phyloP scores from a whole-genome alignment of 30 jellyfish, hydroid and myxozoan genomes.

The Pseudorhiza aurosa region DNA sequence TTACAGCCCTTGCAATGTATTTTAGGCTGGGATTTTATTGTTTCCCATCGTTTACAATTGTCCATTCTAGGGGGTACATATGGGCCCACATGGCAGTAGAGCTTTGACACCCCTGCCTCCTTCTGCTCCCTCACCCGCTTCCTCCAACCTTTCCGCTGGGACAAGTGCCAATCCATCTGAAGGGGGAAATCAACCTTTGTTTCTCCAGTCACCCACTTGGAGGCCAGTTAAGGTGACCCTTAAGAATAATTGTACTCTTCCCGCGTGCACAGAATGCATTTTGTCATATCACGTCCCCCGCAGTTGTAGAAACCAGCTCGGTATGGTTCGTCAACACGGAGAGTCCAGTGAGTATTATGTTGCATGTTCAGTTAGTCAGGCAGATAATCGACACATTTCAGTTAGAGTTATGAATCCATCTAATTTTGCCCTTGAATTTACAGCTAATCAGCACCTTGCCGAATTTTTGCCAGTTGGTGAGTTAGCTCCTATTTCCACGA shows the following conservation, averaged over 20 bases:
- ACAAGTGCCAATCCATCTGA: conserved; percentile 6
- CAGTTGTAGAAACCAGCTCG: conserved; percentile 39
- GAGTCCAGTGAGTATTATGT: conserved; percentile 12
- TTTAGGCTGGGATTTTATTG: conserved; percentile 33
- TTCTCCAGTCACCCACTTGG: conserved; percentile 21
- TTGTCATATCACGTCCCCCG: conserved; percentile 33
- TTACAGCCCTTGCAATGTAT: conserved; percentile 24
- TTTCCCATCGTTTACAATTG: conserved; percentile 26
- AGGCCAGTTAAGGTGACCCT: conserved; percentile 38
- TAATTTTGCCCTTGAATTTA: conserved; percentile 22
- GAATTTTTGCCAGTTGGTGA: conserved; percentile 45
- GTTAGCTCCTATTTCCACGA: conserved; percentile 22
- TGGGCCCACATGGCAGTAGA: conserved; percentile 31
- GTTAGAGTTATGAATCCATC: conserved; percentile 45
- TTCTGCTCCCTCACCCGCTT: conserved; percentile 9
- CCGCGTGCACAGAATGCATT: conserved; percentile 31
- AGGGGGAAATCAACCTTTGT: conserved; percentile 25
- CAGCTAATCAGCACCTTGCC: conserved; percentile 40
- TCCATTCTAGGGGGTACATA: conserved; percentile 14
- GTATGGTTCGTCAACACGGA: conserved; percentile 34
- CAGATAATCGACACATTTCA: conserved; percentile 8
- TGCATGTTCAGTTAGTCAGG: conserved; percentile 51
- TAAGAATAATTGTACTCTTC: conserved; percentile 12
- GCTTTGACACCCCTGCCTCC: conserved; percentile 14
- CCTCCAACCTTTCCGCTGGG: conserved; percentile 37